These are phyloP conservation scores for Tribolium madens DNA, from an alignment of 1,140 invertebrate genomes.

Conservation along the genomic window DNA sequence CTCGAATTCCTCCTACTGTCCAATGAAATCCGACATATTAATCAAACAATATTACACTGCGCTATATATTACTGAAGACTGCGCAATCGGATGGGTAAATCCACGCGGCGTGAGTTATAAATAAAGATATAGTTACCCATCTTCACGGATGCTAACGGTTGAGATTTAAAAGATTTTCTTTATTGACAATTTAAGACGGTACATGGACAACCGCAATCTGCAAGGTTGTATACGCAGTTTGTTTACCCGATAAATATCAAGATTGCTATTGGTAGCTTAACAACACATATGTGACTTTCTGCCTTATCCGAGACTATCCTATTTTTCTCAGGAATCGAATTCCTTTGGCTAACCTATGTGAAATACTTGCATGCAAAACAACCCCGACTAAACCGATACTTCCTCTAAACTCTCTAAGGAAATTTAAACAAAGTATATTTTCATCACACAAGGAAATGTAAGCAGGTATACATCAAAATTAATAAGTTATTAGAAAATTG, in stretches of 20 bases:
- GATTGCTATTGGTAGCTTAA: conserved; percentile 11
- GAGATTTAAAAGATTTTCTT: conserved; percentile 57
- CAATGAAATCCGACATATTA: conserved; percentile 48
- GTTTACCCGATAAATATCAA: conserved; percentile 54
- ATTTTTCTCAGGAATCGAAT: conserved; percentile 5
- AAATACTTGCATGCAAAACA: neutral
- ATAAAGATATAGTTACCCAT: conserved; percentile 61
- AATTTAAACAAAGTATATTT: too few species aligned
- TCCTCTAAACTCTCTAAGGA: too few species aligned
- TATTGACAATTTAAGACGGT: conserved; percentile 57
- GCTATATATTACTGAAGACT: conserved; percentile 49
- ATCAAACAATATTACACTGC: conserved; percentile 43
- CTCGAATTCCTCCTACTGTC: conserved; percentile 44
- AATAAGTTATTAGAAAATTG: too few species aligned
- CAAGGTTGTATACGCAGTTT: conserved; percentile 52
- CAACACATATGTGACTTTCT: neutral
- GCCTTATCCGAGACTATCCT: conserved; percentile 3
- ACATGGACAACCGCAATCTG: conserved; percentile 49
- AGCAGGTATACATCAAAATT: too few species aligned
- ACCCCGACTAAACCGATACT: neutral
- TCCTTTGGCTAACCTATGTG: neutral
- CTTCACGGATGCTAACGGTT: conserved; percentile 49
- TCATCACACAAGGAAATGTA: too few species aligned
- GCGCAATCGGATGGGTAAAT: conserved; percentile 51
- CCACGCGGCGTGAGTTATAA: conserved; percentile 54